Percentiles rank a stretch among this genome's conserved stretches.
Evolutionary conservation across 1,140 invertebrate species (phyloP).

Genomic region (Papilio polytes): DNA sequence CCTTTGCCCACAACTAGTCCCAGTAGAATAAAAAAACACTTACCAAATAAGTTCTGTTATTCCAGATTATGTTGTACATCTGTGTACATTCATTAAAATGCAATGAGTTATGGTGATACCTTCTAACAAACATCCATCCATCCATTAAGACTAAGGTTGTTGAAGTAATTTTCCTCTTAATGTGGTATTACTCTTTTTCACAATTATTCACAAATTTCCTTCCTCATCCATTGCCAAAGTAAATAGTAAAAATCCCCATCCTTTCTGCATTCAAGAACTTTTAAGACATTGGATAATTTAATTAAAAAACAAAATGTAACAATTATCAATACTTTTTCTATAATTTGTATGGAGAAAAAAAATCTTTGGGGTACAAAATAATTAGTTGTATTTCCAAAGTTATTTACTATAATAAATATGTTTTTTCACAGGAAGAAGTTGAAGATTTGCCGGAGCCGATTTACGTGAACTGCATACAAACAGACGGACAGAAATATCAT

Average conservation of each 20-base stretch:
- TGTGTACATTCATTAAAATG: too few species aligned
- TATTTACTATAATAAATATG: slow-evolving; percentile 42
- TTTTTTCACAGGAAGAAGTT: slow-evolving; percentile 84
- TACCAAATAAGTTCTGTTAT: too few species aligned
- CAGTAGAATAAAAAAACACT: too few species aligned
- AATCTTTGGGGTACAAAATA: slow-evolving; percentile 9
- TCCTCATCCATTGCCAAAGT: too few species aligned
- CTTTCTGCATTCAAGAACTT: neutral
- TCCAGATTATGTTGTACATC: too few species aligned
- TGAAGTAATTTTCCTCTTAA: too few species aligned
- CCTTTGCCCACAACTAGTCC: too few species aligned
- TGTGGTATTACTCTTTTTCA: too few species aligned
- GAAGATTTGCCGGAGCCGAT: slow-evolving; percentile 90
- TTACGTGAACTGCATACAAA: slow-evolving; percentile 91
- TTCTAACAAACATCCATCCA: too few species aligned
- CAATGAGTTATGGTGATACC: too few species aligned
- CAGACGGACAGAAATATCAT: slow-evolving; percentile 89
- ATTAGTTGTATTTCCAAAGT: slow-evolving; percentile 14
- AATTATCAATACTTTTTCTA: slow-evolving; percentile 11
- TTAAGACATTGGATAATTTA: neutral
- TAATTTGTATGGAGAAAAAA: slow-evolving; percentile 22
- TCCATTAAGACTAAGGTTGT: neutral
- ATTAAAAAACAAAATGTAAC: neutral
- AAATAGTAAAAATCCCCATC: neutral
- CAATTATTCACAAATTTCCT: too few species aligned